Base-by-base conservation (phyloP, 2,113 vertebrate genomes). In the Pseudopipra pipra region DNA sequence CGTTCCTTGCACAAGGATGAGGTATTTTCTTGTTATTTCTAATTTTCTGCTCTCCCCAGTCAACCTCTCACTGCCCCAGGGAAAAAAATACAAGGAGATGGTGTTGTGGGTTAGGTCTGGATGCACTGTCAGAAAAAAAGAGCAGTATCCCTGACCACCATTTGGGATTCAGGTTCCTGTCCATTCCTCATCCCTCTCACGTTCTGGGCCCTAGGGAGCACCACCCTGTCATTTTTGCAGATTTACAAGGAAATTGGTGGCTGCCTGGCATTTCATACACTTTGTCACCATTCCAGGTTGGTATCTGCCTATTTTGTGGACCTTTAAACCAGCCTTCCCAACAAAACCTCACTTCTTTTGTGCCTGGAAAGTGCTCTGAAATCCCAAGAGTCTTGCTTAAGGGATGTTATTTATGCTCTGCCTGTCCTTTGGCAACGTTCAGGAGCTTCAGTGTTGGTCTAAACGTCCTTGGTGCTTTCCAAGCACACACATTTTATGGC, bases 1-100 rank as follows among this genome's bases (percentile, higher is more conserved):
- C 1, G 0, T 44, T 9, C 76, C 28, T 54, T 22, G 43, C 1
- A 1, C 11, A 3, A 66, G 28, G 12, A 1, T 4, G 21, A 46
- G 44, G 71, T 30, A 52, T 49, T 80, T 49, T 74, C 3, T 25
- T 55, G 25, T 14, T 17, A 9, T 76, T 93, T 84, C 65, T 80
- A 23, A n/a, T 67, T 81, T 58, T 4, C 83, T 80, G 70, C 63
- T 20, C 35, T 77, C 24, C 49, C 17, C 70, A 11, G 0, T 33
- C 62, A 72, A 30, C 43, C 47, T 72, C 65, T 82, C 21, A 0
- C 31, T 58, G 37, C n/a, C 17, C 74, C 28, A 19, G 47, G 30
- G 4, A 11, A 41, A 24, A n/a, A 59, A 43, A 39, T 5, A 2
- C 0, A 6, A 49, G 65, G 55, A 51, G 44, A 1, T 37, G 61